phyloP scores from a whole-genome alignment of 35 echinoderm and acorn worm genomes.

The Diadema setosum region DNA sequence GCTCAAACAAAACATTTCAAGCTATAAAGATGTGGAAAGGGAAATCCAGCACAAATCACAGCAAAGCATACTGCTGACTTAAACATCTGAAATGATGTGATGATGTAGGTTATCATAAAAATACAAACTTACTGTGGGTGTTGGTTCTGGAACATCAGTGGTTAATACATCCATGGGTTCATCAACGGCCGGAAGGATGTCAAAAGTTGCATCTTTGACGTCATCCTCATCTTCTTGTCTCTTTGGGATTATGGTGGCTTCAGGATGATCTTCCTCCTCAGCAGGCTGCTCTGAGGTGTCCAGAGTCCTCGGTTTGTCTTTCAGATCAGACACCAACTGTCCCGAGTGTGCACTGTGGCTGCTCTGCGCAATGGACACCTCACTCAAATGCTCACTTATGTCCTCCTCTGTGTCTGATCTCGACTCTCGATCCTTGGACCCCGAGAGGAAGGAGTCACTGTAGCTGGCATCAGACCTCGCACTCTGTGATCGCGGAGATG shows the following conservation, averaged over 20 bases:
- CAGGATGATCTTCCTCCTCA: neutral
- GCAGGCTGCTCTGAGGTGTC: neutral
- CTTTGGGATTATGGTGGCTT: constrained; percentile 7
- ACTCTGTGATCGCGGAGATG: neutral
- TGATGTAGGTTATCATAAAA: no score
- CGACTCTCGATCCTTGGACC: constrained; percentile 24
- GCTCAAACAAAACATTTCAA: no score
- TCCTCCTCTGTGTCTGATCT: constrained; percentile 90
- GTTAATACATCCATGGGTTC: neutral
- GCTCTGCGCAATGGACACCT: constrained; percentile 46
- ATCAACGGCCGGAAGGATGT: neutral
- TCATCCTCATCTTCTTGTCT: constrained; percentile 13
- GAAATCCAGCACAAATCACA: no score
- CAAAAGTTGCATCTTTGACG: neutral
- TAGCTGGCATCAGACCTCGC: constrained; percentile 50
- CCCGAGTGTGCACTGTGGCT: constrained; percentile 39
- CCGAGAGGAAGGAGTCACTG: constrained; percentile 70
- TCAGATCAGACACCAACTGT: constrained; percentile 36
- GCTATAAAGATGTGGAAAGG: no score
- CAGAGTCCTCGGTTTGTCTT: constrained; percentile 13
- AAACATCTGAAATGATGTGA: no score
- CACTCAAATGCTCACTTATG: constrained; percentile 95
- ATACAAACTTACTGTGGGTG: neutral
- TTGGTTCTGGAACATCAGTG: neutral
- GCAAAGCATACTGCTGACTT: no score